Conservation (phyloP, 2,888 invertebrate genomes). For the Mayetiola destructor region DNA sequence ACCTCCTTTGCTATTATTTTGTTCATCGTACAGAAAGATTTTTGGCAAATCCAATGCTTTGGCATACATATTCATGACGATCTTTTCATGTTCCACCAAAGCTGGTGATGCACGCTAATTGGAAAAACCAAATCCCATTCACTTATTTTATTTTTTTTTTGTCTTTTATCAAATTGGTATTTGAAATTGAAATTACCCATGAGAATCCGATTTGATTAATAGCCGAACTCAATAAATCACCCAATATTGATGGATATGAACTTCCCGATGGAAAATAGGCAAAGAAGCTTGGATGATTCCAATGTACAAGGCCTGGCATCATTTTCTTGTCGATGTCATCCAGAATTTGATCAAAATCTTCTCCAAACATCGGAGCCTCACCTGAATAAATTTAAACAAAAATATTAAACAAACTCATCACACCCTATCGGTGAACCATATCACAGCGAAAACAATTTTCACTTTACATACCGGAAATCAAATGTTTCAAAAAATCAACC, state of each 20-base stretch:
- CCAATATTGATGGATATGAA: conserved; percentile 79
- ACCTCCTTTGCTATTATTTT: conserved; percentile 46
- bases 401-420: not conserved
- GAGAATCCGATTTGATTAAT: conserved; percentile 86
- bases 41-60: conserved; percentile 58
- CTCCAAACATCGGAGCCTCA: conserved; percentile 55
- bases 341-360: conserved; percentile 62
- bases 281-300: conserved; percentile 88
- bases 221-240: conserved; percentile 77
- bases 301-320: conserved; percentile 74
- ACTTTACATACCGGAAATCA: conserved; percentile 41
- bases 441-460: conserved; percentile 5
- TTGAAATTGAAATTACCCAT: conserved; percentile 46
- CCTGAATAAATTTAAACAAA: conserved; percentile 22
- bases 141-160: not conserved
- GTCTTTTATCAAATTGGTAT: not conserved
- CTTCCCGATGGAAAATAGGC: conserved; percentile 90
- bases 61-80: conserved; percentile 71
- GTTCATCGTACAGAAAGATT: conserved; percentile 41
- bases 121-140: not conserved
- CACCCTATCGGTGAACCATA: too few species aligned
- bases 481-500: conserved; percentile 51
- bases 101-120: conserved; percentile 52
- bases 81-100: conserved; percentile 70
- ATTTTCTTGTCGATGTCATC: conserved; percentile 62